Base-by-base conservation (phyloP, 2,797 vertebrate genomes). In the Centroberyx gerrardi region DNA sequence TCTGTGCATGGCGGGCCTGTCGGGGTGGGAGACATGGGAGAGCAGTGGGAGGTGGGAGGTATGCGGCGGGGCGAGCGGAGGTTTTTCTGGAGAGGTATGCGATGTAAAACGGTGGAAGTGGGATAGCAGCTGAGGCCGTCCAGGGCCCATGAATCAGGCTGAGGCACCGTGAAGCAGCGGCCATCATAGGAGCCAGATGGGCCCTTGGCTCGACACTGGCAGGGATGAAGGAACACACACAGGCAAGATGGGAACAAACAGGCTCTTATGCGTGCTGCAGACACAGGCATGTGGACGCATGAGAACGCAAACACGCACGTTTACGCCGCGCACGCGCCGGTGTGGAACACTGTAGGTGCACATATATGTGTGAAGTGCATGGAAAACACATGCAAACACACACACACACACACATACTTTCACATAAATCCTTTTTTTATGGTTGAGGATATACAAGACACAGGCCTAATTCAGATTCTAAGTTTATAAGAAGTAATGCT, bases 41-140 rank as follows among this genome's bases (percentile, higher is more conserved):
- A 77, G 78, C 22, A 12, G 63, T 22, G 59, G 74, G 80, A 79
- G 80, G 70, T 74, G 77, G 83, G 86, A 89, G 74, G 90, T 90
- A 85, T 81, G 83, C 59, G 28, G 65, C 17, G 54, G 72, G 48
- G 6, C 27, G 46, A 68, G 28, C 27, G 13, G 51, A 54, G 42
- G 63, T 59, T 77, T 71, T 75, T 69, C 22, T 55, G 63, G 54
- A 76, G 76, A 78, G 67, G 72, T 85, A 86, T 85, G 91, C 68
- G 87, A 90, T 92, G 84, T 88, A 84, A 91, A 87, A 88, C 62
- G 62, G 83, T 82, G 83, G 84, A 91, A 90, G 90, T 90, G 87
- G 84, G 87, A 86, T 58, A 93, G 90, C 93, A 94, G 94, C 93
- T 95, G 93, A 94, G 79, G 88, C 87, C 90, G 91, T 91, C 90